phyloP scores from a whole-genome alignment of 1,140 invertebrate species.

The Odontomachus brunneus region DNA sequence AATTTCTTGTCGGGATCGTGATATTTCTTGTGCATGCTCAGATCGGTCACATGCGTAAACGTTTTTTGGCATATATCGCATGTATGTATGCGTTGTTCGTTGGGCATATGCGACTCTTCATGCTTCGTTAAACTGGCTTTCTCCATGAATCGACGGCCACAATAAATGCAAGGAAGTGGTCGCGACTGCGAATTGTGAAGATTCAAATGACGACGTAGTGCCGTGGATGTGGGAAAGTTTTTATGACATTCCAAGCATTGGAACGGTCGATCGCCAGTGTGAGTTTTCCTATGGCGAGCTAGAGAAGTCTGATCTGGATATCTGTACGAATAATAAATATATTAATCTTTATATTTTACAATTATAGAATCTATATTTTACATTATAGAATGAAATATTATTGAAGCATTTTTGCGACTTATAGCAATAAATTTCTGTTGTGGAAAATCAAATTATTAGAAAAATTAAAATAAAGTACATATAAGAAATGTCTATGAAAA shows the following conservation, averaged over 20 bases:
- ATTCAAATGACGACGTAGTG: constrained; percentile 81
- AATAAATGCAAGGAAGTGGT: constrained; percentile 84
- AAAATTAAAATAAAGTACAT: constrained; percentile 8
- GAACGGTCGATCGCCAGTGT: constrained; percentile 82
- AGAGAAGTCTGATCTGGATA: constrained; percentile 84
- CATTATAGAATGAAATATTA: too few relatives aligned
- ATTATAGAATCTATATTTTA: too few relatives aligned
- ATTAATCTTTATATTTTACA: neutral
- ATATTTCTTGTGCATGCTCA: constrained; percentile 83
- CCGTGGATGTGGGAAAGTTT: constrained; percentile 81
- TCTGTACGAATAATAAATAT: constrained; percentile 66
- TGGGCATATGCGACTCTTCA: constrained; percentile 83
- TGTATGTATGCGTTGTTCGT: constrained; percentile 79
- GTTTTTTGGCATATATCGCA: constrained; percentile 83
- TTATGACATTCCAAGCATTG: constrained; percentile 84
- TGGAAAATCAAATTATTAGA: constrained; percentile 9
- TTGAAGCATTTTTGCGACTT: too few relatives aligned
- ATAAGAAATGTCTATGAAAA: constrained; percentile 12
- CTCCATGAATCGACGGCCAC: constrained; percentile 82
- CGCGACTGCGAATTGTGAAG: constrained; percentile 82
- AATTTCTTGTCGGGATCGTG: constrained; percentile 85
- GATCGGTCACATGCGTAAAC: constrained; percentile 78
- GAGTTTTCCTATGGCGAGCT: constrained; percentile 82
- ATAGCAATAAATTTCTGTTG: too few relatives aligned
- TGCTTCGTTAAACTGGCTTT: constrained; percentile 81